A percentile compares a stretch with the other conserved stretches of the same genome.
These are phyloP conservation scores for Hippopotamus amphibius DNA, from an alignment of 2,113 vertebrate species.

Conservation along the genomic window DNA sequence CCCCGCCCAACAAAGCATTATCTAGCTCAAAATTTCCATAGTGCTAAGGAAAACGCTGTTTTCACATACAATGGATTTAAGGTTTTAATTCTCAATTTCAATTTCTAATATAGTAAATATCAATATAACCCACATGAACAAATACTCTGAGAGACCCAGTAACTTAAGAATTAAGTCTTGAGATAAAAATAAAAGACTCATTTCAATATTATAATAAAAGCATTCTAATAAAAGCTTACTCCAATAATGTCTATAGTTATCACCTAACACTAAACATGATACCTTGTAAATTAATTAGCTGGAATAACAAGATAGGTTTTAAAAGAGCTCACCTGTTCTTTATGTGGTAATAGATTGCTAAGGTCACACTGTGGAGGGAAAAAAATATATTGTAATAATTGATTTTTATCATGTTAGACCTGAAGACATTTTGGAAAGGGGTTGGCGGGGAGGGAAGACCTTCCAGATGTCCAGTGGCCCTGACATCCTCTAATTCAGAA, in stretches of 20 bases:
- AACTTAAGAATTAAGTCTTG: neutral
- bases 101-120: slow-evolving; percentile 33
- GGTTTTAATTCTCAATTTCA: slow-evolving; percentile 31
- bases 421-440: slow-evolving; percentile 32
- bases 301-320: slow-evolving; percentile 60
- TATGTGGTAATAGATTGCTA: slow-evolving; percentile 94
- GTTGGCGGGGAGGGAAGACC: neutral
- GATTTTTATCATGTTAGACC: slow-evolving; percentile 57
- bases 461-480: neutral
- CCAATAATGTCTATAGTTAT: neutral
- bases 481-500: neutral
- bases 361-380: slow-evolving; percentile 88
- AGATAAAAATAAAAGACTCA: slow-evolving; percentile 23
- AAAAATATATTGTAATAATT: slow-evolving; percentile 52
- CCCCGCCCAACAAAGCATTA: neutral
- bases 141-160: neutral
- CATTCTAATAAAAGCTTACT: neutral
- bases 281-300: slow-evolving; percentile 50
- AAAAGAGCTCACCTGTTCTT: slow-evolving; percentile 90
- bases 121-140: neutral
- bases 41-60: neutral
- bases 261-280: slow-evolving; percentile 27
- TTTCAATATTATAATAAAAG: slow-evolving; percentile 46
- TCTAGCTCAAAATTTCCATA: neutral
- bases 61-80: neutral